Conservation (phyloP, 1,140 invertebrate species). For the Pseudomyrmex flavicornis region DNA sequence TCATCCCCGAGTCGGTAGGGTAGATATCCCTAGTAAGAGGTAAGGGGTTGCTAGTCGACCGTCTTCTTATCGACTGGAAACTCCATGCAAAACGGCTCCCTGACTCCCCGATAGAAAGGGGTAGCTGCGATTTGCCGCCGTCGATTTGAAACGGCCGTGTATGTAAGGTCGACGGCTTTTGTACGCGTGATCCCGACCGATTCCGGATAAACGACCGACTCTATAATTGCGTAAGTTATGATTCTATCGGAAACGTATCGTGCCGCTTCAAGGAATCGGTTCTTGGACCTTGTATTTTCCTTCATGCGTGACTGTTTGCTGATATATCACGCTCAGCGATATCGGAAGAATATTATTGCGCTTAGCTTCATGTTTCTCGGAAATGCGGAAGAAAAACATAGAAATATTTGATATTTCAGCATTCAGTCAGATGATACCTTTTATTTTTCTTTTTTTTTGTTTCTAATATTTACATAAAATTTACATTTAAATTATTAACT, state of each 20-base stretch:
- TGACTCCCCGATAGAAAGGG: constrained; percentile 80
- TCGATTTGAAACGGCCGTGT: constrained; percentile 17
- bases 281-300: constrained; percentile 4
- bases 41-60: constrained; percentile 71
- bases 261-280: constrained; percentile 25
- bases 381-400: not conserved
- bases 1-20: constrained; percentile 78
- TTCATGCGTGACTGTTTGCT: constrained; percentile 31
- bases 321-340: not conserved
- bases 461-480: constrained; percentile 12
- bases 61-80: constrained; percentile 83
- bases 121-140: constrained; percentile 75
- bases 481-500: not conserved
- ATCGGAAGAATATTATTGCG: constrained; percentile 9
- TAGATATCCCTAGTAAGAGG: constrained; percentile 75
- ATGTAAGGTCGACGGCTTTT: not conserved
- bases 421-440: not conserved
- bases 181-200: constrained; percentile 9
- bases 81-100: constrained; percentile 76
- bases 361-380: not conserved
- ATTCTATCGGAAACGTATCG: constrained; percentile 24
- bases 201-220: constrained; percentile 23
- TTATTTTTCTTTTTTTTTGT: constrained; percentile 3
- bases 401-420: constrained; percentile 4
- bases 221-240: constrained; percentile 50